Evolutionary conservation across 2,113 vertebrate species (phyloP).

Genomic region (Sturnira hondurensis): DNA sequence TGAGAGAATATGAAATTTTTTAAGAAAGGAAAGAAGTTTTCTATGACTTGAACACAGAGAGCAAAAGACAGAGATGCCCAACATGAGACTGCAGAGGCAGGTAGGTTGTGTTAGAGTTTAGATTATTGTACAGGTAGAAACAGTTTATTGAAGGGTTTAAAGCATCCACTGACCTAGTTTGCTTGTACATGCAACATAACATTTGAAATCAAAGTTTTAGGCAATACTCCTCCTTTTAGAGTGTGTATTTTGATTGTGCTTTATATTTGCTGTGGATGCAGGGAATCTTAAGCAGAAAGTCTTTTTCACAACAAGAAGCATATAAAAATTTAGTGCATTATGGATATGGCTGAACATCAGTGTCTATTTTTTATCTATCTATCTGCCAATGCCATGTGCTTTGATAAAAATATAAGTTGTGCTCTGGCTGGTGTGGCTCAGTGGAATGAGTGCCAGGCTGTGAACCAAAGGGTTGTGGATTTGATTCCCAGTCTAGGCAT

Average conservation of each 20-base stretch:
- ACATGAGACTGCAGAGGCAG: background rate
- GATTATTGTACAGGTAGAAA: background rate
- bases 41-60: background rate
- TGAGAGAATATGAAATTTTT: background rate
- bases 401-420: conserved; percentile 11
- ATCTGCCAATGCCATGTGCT: background rate
- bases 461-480: no score
- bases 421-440: no score
- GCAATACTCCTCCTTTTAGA: background rate
- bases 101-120: background rate
- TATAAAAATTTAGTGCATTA: background rate
- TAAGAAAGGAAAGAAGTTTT: background rate
- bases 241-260: background rate
- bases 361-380: background rate
- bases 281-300: background rate
- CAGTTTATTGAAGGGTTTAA: background rate
- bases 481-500: no score
- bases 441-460: no score
- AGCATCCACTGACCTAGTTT: background rate
- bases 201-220: background rate
- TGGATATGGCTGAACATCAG: conserved; percentile 12
- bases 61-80: background rate
- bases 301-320: background rate
- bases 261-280: background rate
- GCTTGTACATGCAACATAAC: background rate